Conservation (phyloP, 2,888 invertebrate species). For the Conistra vaccinii region DNA sequence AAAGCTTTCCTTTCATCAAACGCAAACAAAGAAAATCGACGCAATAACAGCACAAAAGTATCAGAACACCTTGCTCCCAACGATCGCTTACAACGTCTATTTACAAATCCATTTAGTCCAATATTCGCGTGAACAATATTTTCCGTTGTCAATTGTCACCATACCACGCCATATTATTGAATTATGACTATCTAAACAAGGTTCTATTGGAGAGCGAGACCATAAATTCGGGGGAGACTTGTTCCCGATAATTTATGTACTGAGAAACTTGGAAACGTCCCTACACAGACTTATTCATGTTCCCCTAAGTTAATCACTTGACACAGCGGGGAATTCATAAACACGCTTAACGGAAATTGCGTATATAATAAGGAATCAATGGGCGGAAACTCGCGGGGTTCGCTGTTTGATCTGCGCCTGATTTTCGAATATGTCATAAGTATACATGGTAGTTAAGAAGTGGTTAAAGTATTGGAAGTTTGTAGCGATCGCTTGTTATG, state of each 20-base stretch:
- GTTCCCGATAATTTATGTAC: constrained; percentile 80
- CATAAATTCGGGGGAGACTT: constrained; percentile 79
- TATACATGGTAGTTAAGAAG: constrained; percentile 32
- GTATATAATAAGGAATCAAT: constrained; percentile 65
- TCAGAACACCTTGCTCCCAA: constrained; percentile 38
- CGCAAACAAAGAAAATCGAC: constrained; percentile 31
- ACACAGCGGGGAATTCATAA: constrained; percentile 74
- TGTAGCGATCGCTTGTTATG: constrained; percentile 14
- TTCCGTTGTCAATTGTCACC: constrained; percentile 73
- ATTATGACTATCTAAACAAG: constrained; percentile 76
- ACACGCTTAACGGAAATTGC: constrained; percentile 66
- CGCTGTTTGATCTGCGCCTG: constrained; percentile 47
- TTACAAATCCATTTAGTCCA: constrained; percentile 67
- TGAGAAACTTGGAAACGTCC: constrained; percentile 69
- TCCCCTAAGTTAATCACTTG: constrained; percentile 78
- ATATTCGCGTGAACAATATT: constrained; percentile 69
- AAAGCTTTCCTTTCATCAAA: constrained; percentile 16
- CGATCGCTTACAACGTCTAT: constrained; percentile 50
- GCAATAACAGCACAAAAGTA: constrained; percentile 43
- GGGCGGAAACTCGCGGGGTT: constrained; percentile 37
- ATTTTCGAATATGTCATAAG: constrained; percentile 34
- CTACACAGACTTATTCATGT: constrained; percentile 77
- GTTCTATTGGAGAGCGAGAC: constrained; percentile 67
- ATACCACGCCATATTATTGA: constrained; percentile 71
- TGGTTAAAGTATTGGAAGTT: constrained; percentile 33